Conservation (phyloP, 2,888 invertebrate genomes). For the Caenorhabditis doughertyi region DNA sequence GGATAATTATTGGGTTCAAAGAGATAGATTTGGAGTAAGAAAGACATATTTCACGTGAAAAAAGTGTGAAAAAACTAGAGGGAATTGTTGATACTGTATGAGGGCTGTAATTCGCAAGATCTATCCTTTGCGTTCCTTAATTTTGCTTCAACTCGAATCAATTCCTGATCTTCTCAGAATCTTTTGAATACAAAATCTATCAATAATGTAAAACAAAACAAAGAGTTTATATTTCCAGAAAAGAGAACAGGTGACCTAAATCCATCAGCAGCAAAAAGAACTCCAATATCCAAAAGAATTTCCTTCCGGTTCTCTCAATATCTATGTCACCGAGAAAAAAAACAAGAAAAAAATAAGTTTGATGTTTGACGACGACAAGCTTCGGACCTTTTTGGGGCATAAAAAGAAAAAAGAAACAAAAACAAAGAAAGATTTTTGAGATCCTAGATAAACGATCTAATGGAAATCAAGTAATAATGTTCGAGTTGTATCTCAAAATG, state of each 20-base stretch:
- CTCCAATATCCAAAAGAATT: constrained; percentile 25
- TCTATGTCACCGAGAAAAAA: constrained; percentile 4
- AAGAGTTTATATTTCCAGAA: background rate
- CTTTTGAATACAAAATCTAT: too few relatives aligned
- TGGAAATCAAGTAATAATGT: constrained; percentile 43
- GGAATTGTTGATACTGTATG: too few relatives aligned
- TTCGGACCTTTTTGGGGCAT: constrained; percentile 36
- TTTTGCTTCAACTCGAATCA: too few relatives aligned
- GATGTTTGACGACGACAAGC: constrained; percentile 33
- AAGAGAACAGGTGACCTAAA: constrained; percentile 36
- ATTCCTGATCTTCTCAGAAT: too few relatives aligned
- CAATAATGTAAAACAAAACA: background rate
- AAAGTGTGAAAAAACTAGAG: too few relatives aligned
- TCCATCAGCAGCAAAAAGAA: constrained; percentile 33
- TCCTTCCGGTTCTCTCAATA: constrained; percentile 34
- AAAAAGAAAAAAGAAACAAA: background rate
- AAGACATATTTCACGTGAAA: too few relatives aligned
- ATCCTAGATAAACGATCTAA: constrained; percentile 37
- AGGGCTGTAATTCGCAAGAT: too few relatives aligned
- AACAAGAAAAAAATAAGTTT: constrained; percentile 37
- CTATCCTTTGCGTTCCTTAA: too few relatives aligned
- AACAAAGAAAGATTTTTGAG: constrained; percentile 17
- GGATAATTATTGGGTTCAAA: constrained; percentile 46
- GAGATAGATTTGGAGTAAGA: too few relatives aligned
- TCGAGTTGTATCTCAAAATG: constrained; percentile 12